A percentile compares a stretch with the other conserved stretches of the same genome.
phyloP scores from a whole-genome alignment of 2,888 invertebrate species.

The Prostheceraeus crozeri region DNA sequence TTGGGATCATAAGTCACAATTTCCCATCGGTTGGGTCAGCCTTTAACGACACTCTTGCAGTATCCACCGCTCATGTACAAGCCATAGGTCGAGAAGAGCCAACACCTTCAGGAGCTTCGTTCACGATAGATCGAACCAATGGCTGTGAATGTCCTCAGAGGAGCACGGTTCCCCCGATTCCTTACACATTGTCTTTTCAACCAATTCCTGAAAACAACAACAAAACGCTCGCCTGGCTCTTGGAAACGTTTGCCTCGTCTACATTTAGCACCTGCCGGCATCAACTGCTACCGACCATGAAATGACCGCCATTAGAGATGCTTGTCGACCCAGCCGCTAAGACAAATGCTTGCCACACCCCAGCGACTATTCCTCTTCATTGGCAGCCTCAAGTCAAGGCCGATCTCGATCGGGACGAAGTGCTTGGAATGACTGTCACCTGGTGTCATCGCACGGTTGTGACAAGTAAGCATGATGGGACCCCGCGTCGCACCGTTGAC shows the following conservation, averaged over 20 bases:
- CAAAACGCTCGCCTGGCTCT: not conserved
- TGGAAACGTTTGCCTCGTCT: not conserved
- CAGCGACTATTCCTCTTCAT: not conserved
- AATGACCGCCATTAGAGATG: constrained; percentile 16
- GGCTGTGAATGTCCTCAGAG: no score
- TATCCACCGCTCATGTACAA: no score
- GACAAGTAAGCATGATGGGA: constrained; percentile 8
- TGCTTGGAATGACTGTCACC: not conserved
- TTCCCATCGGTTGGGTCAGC: no score
- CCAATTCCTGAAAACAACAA: constrained; percentile 9
- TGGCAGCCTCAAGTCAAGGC: not conserved
- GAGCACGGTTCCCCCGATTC: not conserved
- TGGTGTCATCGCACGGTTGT: constrained; percentile 18
- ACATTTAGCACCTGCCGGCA: constrained; percentile 16
- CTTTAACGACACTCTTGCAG: no score
- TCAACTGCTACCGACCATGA: constrained; percentile 15
- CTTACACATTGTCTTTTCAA: not conserved
- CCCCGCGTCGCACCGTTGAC: constrained; percentile 6
- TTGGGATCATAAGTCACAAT: no score
- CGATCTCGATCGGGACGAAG: constrained; percentile 6
- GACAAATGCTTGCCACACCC: not conserved
- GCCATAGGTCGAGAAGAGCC: no score
- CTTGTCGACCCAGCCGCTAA: not conserved
- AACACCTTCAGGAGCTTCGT: no score
- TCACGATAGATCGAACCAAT: no score